These are phyloP conservation scores for Myrmecobius fasciatus DNA, from an alignment of 2,113 vertebrate genomes.

Conservation along the genomic window DNA sequence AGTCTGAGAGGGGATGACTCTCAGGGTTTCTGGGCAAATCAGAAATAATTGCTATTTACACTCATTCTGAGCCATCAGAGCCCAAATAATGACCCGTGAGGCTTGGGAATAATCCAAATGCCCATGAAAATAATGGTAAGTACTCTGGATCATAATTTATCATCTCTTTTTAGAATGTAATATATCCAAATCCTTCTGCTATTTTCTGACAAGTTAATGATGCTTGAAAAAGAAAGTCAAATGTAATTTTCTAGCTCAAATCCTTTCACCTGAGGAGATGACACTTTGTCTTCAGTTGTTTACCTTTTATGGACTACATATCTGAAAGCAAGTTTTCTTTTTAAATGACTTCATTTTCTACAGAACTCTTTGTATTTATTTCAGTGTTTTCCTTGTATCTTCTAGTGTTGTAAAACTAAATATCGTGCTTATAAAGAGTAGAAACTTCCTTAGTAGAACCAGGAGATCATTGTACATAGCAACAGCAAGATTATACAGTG, in stretches of 20 bases:
- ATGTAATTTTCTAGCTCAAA: conserved; percentile 46
- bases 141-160: conserved; percentile 18
- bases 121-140: conserved; percentile 7
- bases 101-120: background rate
- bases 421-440: background rate
- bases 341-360: conserved; percentile 6
- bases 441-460: background rate
- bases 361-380: conserved; percentile 26
- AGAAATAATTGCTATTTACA: no score
- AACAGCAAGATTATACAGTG: no score
- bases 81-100: no score
- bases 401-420: conserved; percentile 10
- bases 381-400: conserved; percentile 5
- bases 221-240: conserved; percentile 48
- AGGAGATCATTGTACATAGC: no score
- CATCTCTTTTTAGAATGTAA: conserved; percentile 27
- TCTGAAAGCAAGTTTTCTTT: background rate
- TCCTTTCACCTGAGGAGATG: conserved; percentile 26
- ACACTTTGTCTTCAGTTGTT: conserved; percentile 26
- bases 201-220: conserved; percentile 49
- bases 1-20: no score
- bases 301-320: conserved; percentile 21
- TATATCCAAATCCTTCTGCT: conserved; percentile 10
- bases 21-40: no score
- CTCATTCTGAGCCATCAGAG: no score